Conservation (phyloP, 2,888 invertebrate genomes). For the Brachylomia viminalis region DNA sequence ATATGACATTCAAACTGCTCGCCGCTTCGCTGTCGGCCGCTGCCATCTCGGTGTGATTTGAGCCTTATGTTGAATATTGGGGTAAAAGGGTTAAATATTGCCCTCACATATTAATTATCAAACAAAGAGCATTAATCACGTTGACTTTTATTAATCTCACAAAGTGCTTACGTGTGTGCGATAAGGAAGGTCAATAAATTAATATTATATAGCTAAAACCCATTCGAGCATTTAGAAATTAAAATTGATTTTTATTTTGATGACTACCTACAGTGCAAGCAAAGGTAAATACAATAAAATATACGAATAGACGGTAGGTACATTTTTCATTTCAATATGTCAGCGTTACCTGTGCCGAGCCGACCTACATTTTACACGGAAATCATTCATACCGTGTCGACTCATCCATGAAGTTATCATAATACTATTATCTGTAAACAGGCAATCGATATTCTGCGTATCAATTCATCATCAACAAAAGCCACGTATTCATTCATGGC, state of each 20-base stretch:
- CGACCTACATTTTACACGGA: conserved; percentile 3
- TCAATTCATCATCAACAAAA: background rate
- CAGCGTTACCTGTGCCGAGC: background rate
- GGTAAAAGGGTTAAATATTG: background rate
- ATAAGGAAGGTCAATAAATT: background rate
- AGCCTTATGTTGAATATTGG: background rate
- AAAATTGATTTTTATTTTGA: background rate
- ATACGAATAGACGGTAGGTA: background rate
- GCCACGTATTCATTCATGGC: conserved; percentile 9
- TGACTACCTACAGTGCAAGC: background rate
- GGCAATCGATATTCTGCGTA: conserved; percentile 25
- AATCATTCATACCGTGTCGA: conserved; percentile 11
- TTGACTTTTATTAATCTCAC: background rate
- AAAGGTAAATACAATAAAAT: background rate
- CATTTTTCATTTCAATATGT: conserved; percentile 1
- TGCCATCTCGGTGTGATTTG: too few species aligned
- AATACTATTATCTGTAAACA: conserved; percentile 19
- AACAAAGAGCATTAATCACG: background rate
- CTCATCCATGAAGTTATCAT: conserved; percentile 23
- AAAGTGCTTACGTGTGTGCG: background rate
- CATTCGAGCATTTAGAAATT: background rate
- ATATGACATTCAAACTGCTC: too few species aligned
- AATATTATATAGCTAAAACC: background rate
- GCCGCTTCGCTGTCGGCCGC: too few species aligned
- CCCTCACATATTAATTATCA: background rate